Conservation (phyloP, 2,113 vertebrate species). For the Boulengeromyrus knoepffleri region DNA sequence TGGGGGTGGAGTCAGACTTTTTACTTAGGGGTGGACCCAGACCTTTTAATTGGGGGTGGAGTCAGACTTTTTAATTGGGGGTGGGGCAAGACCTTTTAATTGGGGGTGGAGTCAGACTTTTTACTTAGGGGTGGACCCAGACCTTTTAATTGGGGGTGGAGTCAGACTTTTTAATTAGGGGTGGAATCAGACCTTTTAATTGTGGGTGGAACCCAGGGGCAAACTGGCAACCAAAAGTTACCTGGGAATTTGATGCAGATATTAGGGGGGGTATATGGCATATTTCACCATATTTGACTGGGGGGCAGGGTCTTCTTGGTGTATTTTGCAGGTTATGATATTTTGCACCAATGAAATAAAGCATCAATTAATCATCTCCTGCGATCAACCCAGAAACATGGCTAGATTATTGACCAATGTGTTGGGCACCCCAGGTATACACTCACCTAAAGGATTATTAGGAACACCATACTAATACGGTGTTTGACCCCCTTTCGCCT, state of each 20-base stretch:
- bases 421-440: not conserved
- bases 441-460: too few relatives aligned
- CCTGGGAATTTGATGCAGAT: not conserved
- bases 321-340: not conserved
- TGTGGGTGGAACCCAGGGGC: not conserved
- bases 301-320: not conserved
- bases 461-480: too few relatives aligned
- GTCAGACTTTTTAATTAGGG: not conserved
- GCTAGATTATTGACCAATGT: not conserved
- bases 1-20: not conserved
- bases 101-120: not conserved
- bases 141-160: not conserved
- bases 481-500: too few relatives aligned
- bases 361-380: not conserved
- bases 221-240: not conserved
- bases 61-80: not conserved
- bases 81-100: not conserved
- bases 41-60: not conserved
- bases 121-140: not conserved
- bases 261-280: not conserved
- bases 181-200: not conserved
- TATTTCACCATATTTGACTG: not conserved
- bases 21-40: not conserved
- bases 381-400: not conserved
- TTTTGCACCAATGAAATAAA: not conserved